These are phyloP conservation scores for Lordiphosa clarofinis DNA, from an alignment of 1,140 invertebrate species.

Conservation along the genomic window DNA sequence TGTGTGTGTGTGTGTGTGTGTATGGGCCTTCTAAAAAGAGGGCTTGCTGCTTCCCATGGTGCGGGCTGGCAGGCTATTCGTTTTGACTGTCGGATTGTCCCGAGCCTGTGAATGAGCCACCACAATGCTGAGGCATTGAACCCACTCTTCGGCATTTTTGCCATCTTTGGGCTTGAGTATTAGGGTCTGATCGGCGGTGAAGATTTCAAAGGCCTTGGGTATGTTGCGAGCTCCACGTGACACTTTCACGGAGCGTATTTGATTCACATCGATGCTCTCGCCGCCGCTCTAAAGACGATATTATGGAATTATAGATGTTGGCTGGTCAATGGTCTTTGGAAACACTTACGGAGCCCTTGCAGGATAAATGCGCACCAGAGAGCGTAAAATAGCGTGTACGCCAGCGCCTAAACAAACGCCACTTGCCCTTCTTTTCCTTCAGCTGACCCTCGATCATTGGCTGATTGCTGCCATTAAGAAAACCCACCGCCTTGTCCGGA, in stretches of 20 bases:
- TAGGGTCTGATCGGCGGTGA: constrained; percentile 94
- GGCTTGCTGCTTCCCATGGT: constrained; percentile 80
- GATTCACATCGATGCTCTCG: constrained; percentile 91
- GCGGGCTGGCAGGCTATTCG: constrained; percentile 84
- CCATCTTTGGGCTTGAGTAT: constrained; percentile 96
- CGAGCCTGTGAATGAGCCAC: constrained; percentile 90
- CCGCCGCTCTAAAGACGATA: constrained; percentile 83
- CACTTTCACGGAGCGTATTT: constrained; percentile 95
- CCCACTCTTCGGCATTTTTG: constrained; percentile 97
- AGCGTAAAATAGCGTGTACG: constrained; percentile 95
- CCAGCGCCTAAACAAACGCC: constrained; percentile 94
- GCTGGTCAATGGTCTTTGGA: too few species aligned
- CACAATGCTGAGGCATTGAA: constrained; percentile 92
- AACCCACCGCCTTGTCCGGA: constrained; percentile 91
- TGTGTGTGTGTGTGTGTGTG: constrained; percentile 11
- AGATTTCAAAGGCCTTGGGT: constrained; percentile 97
- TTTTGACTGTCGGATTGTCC: constrained; percentile 84
- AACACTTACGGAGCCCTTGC: constrained; percentile 89
- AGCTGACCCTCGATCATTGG: constrained; percentile 94
- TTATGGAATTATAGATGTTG: neutral
- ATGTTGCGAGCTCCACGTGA: constrained; percentile 91
- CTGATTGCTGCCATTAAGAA: constrained; percentile 86
- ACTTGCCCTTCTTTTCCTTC: constrained; percentile 96
- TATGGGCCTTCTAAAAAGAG: constrained; percentile 53
- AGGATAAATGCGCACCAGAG: constrained; percentile 93